Percentiles rank a stretch among this genome's conserved stretches.
Conservation (phyloP, 2,113 vertebrate species). For the Pogona vitticeps region DNA sequence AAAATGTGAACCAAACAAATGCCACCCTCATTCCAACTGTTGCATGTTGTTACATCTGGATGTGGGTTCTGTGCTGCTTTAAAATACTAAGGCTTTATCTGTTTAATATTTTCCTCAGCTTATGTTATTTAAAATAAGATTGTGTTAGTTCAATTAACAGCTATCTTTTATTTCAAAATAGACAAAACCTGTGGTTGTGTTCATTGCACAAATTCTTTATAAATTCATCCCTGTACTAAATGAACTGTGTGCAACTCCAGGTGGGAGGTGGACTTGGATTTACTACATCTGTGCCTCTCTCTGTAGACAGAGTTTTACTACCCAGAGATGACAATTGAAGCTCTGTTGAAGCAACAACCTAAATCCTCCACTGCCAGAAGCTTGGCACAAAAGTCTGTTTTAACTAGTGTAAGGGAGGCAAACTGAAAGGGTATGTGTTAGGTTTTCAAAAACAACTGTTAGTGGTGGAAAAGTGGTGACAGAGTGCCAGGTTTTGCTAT, state of each 20-base stretch:
- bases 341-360: slow-evolving; percentile 16
- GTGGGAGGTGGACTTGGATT: neutral
- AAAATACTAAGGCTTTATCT: neutral
- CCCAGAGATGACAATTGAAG: neutral
- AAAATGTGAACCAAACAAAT: neutral
- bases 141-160: neutral
- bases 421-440: slow-evolving; percentile 18
- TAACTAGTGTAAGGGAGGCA: neutral
- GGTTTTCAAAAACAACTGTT: slow-evolving; percentile 3
- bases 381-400: neutral
- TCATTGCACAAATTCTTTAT: neutral
- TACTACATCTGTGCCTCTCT: neutral
- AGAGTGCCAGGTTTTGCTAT: slow-evolving; percentile 1
- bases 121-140: too few species aligned
- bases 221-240: neutral
- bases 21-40: neutral
- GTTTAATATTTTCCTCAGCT: neutral
- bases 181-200: neutral
- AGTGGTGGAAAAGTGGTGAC: neutral
- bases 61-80: neutral
- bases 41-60: too few species aligned
- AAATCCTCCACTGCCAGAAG: neutral
- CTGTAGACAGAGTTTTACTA: neutral
- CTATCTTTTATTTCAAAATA: neutral
- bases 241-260: neutral